Evolutionary conservation across 2,797 vertebrate genomes (phyloP), one percentile per base, ranked within the genome.

Genomic region (Sparus aurata): DNA sequence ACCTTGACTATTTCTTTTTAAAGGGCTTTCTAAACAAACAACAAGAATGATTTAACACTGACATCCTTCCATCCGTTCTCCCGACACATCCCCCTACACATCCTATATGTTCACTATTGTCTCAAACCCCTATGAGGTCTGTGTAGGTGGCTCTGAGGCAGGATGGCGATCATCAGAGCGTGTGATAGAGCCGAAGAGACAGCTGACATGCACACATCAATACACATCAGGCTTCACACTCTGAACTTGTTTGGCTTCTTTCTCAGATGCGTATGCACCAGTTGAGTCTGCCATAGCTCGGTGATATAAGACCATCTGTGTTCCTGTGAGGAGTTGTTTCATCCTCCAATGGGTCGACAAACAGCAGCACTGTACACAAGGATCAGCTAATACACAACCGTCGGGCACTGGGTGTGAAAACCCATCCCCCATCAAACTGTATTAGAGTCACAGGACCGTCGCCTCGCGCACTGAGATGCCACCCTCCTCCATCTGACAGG

Each of bases 171-270:
- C 71, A 47, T 67, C 74, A 11, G 71, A 77, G 80, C 49, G 18
- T 66, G 59, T 30, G 74, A 74, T 18, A 5, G 23, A 85, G 47
- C 67, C 57, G 27, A 72, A 77, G 79, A 86, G 79, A 86, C 87
- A 75, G 79, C 87, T 74, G 84, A 83, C 62, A 70, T 70, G 76
- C 83, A 69, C 87, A 83, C 83, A 82, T 92, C 85, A 76, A 82
- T 85, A 83, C 73, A 69, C 59, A 72, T 85, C n/a, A 85, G 38
- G 49, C 63, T 69, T 53, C 67, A 22, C 60, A 17, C 45, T 13
- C 58, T 11, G 53, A 52, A 34, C 73, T 46, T 80, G 70, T 85
- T 77, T 30, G 73, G 47, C 62, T 68, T 41, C 23, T 54, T 53
- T 57, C 59, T 79, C 2, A 1, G 45, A 52, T 69, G 47, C 64